Evolutionary conservation across 2,797 vertebrate species (phyloP).

Genomic region (Falco peregrinus): DNA sequence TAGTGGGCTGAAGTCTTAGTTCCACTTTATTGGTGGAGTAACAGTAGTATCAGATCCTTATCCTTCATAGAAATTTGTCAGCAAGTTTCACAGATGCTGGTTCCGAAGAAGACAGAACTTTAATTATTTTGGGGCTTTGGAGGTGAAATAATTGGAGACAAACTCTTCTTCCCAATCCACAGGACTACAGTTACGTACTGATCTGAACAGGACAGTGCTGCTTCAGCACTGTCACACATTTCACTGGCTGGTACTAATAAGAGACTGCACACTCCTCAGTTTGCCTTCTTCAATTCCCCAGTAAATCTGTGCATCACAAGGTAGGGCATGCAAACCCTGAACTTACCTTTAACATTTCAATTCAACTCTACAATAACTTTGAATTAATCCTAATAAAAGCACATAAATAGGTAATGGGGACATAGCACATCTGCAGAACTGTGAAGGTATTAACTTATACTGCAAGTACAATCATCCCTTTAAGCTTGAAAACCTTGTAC

Average conservation of each 20-base stretch:
- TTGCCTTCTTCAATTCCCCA: neutral
- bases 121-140: neutral
- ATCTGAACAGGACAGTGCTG: fast-evolving
- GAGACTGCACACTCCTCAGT: neutral
- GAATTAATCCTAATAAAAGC: neutral
- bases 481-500: no score
- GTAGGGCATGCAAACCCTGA: neutral
- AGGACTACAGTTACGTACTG: neutral
- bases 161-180: neutral
- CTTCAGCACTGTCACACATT: neutral
- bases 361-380: neutral
- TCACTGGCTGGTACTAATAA: neutral
- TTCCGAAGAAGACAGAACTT: neutral
- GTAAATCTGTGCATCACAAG: neutral
- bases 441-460: neutral
- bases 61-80: neutral
- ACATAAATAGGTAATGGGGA: neutral
- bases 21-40: neutral
- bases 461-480: neutral
- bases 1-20: neutral
- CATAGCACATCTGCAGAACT: neutral
- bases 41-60: neutral
- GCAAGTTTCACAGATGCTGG: neutral
- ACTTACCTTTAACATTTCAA: neutral
- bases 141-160: neutral